These are phyloP conservation scores for Apogon talboti DNA, from an alignment of 2,797 vertebrate genomes.

Conservation along the genomic window DNA sequence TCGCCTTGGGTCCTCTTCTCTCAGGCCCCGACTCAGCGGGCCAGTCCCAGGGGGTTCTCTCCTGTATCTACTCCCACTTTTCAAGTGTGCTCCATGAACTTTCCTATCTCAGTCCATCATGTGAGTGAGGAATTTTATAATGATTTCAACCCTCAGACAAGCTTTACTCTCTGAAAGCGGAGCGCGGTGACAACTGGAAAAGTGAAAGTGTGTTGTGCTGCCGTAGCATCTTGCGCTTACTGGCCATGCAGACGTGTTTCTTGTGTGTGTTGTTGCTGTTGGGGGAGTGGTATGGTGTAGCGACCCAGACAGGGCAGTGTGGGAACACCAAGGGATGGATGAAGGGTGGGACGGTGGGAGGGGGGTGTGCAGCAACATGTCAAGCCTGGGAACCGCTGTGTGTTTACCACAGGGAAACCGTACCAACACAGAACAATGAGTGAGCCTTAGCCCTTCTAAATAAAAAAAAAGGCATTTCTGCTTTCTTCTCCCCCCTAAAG, in stretches of 20 bases:
- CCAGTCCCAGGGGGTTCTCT: slow-evolving; percentile 36
- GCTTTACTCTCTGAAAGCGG: neutral
- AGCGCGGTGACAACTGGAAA: slow-evolving; percentile 19
- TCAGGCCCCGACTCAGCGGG: slow-evolving; percentile 28
- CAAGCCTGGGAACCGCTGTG: slow-evolving; percentile 90
- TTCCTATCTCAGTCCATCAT: slow-evolving; percentile 19
- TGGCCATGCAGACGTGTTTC: slow-evolving; percentile 16
- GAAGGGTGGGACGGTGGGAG: slow-evolving; percentile 40
- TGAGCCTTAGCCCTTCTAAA: slow-evolving; percentile 84
- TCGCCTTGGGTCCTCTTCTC: slow-evolving; percentile 32
- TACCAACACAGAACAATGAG: slow-evolving; percentile 91
- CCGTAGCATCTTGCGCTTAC: neutral
- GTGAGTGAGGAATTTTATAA: slow-evolving; percentile 29
- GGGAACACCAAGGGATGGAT: slow-evolving; percentile 82
- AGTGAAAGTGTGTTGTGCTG: neutral
- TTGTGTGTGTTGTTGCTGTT: slow-evolving; percentile 42
- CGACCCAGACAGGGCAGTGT: slow-evolving; percentile 85
- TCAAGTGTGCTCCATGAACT: slow-evolving; percentile 2
- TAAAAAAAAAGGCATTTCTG: slow-evolving; percentile 73
- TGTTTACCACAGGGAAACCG: slow-evolving; percentile 91
- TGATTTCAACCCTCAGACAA: slow-evolving; percentile 11
- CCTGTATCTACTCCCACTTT: slow-evolving; percentile 18
- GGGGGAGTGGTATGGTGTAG: slow-evolving; percentile 73
- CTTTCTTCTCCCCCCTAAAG: slow-evolving; percentile 75
- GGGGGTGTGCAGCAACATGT: slow-evolving; percentile 68